phyloP scores from a whole-genome alignment of 2,113 vertebrate genomes.

The Phalacrocorax aristotelis region DNA sequence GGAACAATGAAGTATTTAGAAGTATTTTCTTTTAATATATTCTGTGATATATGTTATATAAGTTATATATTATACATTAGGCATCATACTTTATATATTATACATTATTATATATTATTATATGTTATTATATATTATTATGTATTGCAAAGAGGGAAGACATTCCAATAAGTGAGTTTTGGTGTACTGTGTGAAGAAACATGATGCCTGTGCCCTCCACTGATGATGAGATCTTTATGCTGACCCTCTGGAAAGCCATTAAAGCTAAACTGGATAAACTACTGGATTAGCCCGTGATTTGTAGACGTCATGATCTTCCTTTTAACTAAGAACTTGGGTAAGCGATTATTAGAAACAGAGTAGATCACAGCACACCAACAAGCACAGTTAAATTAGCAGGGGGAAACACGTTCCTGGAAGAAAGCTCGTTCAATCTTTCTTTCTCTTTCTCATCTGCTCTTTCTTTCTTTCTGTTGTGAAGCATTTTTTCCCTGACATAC shows the following conservation, averaged over 20 bases:
- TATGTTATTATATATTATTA: not conserved
- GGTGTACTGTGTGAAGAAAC: not conserved
- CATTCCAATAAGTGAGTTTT: not conserved
- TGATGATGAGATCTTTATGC: not conserved
- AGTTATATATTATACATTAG: not conserved
- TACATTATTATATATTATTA: too few species aligned
- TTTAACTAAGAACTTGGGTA: not conserved
- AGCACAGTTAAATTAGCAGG: not conserved
- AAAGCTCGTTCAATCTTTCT: not conserved
- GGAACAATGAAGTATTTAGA: not conserved
- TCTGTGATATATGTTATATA: too few species aligned
- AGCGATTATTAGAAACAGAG: not conserved
- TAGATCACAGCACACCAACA: not conserved
- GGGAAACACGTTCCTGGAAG: not conserved
- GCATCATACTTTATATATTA: not conserved
- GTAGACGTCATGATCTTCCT: not conserved
- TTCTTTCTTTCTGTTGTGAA: constrained; percentile 12
- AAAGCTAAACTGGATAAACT: not conserved
- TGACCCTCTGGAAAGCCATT: not conserved
- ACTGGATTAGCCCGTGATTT: not conserved
- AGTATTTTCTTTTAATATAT: not conserved
- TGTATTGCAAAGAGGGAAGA: not conserved
- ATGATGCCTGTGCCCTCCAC: not conserved
- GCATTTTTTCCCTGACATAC: constrained; percentile 56
- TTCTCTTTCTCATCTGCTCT: not conserved